phyloP scores from a whole-genome alignment of 2,797 vertebrate genomes.

The Taenioides sp. region DNA sequence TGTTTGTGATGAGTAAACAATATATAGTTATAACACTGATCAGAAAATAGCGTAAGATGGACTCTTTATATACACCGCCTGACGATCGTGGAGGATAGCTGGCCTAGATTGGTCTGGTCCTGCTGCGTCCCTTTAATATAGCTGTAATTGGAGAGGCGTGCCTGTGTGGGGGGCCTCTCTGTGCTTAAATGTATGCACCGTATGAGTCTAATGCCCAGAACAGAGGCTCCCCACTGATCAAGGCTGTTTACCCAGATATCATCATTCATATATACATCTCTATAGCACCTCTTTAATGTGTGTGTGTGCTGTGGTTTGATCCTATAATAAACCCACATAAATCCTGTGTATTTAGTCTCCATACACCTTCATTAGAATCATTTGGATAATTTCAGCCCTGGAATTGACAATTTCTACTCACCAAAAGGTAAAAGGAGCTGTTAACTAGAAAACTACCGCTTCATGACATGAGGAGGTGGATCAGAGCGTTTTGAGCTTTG shows the following conservation, averaged over 20 bases:
- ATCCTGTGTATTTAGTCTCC: too few species aligned
- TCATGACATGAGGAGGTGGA: too few species aligned
- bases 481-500: too few species aligned
- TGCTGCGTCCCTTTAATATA: not conserved
- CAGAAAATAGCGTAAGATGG: too few species aligned
- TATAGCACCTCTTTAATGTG: not conserved
- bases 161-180: not conserved
- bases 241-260: not conserved
- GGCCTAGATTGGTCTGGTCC: not conserved
- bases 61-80: not conserved
- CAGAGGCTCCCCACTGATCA: not conserved
- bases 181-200: not conserved
- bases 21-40: too few species aligned
- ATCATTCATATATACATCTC: not conserved
- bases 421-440: too few species aligned
- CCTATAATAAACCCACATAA: not conserved
- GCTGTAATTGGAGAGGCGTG: not conserved
- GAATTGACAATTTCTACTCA: too few species aligned
- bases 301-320: not conserved
- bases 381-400: too few species aligned
- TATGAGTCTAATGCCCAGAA: conserved; percentile 1
- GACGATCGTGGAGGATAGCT: not conserved
- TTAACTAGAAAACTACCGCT: too few species aligned
- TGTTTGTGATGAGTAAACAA: too few species aligned
- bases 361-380: too few species aligned